A percentile compares a stretch with the other conserved stretches of the same genome.
These are phyloP conservation scores for Apostichopus californicus DNA, from an alignment of 35 echinoderm and acorn worm species.

Conservation along the genomic window DNA sequence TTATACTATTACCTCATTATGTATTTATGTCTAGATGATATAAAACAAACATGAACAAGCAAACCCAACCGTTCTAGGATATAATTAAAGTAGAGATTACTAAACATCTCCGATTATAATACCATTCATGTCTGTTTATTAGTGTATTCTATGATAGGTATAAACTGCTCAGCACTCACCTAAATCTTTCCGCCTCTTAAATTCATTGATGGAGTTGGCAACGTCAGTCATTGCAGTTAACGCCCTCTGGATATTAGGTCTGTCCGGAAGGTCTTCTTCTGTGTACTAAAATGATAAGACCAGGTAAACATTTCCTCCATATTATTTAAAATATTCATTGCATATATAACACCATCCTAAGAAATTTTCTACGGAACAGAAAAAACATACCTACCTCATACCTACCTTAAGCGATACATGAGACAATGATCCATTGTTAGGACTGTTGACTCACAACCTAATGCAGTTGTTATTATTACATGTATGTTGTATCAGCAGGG, in stretches of 20 bases:
- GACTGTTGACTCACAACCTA: neutral
- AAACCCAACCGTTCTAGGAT: no score
- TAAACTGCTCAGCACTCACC: conserved; percentile 49
- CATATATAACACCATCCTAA: neutral
- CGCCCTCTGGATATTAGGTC: conserved; percentile 67
- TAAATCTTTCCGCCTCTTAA: conserved; percentile 97
- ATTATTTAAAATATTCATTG: neutral
- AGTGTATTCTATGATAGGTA: no score
- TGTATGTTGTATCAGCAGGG: no score
- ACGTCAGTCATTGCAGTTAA: conserved; percentile 91
- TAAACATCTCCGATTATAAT: no score
- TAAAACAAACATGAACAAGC: no score
- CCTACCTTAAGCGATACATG: neutral
- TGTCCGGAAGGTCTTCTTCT: conserved; percentile 79
- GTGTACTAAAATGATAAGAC: conserved; percentile 48
- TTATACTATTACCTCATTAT: no score
- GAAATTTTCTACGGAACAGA: neutral
- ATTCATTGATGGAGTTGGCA: conserved; percentile 94
- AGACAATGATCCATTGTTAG: neutral
- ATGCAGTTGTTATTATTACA: neutral
- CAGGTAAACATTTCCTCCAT: neutral
- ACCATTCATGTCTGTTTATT: no score
- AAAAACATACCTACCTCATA: no score
- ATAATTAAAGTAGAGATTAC: no score
- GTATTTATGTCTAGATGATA: no score